phyloP scores from a whole-genome alignment of 2,797 vertebrate genomes.

The Gymnothorax reevesii region DNA sequence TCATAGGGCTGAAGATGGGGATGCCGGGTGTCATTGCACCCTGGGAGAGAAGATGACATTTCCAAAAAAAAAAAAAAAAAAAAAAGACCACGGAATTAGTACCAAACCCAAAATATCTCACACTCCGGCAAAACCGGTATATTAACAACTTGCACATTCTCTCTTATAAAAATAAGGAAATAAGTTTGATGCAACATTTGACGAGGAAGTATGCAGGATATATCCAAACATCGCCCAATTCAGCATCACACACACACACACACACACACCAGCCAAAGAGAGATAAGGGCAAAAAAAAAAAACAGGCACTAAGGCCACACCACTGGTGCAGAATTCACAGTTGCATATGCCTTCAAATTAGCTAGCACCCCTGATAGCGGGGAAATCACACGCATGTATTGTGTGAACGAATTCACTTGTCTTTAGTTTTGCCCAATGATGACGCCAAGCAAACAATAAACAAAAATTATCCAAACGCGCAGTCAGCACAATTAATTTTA shows the following conservation, averaged over 20 bases:
- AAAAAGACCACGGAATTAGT: background rate
- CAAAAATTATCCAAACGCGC: background rate
- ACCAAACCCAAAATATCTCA: background rate
- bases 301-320: background rate
- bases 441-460: background rate
- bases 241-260: background rate
- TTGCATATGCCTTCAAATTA: background rate
- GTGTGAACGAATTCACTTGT: background rate
- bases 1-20: constrained; percentile 96
- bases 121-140: background rate
- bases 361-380: background rate
- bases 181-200: background rate
- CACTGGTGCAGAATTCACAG: background rate
- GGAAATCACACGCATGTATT: background rate
- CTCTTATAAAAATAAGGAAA: background rate
- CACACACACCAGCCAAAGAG: no score
- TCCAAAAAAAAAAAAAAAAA: background rate
- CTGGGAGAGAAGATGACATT: constrained; percentile 58
- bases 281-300: background rate
- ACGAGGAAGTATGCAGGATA: background rate
- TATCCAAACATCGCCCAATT: background rate
- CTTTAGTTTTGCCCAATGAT: background rate
- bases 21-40: constrained; percentile 93
- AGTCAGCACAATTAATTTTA: background rate
- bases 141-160: background rate